phyloP scores from a whole-genome alignment of 2,113 vertebrate species.

The Silurus meridionalis region DNA sequence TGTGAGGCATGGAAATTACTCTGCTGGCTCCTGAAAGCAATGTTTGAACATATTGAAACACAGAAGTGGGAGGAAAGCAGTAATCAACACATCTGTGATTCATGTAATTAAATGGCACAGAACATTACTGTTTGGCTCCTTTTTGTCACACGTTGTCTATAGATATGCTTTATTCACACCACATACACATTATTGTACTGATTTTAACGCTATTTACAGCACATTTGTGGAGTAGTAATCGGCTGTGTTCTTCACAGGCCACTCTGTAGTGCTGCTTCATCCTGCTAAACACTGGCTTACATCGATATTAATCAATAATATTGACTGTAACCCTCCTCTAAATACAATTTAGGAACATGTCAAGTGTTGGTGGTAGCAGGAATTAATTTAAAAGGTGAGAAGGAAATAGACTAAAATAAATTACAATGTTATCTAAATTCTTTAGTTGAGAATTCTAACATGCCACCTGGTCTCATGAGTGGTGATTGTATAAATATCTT shows the following conservation, averaged over 20 bases:
- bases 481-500: too few species aligned
- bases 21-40: neutral
- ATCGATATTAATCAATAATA: too few species aligned
- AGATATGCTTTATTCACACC: neutral
- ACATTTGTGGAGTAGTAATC: too few species aligned
- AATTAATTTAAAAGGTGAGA: too few species aligned
- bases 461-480: too few species aligned
- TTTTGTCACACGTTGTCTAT: neutral
- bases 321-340: too few species aligned
- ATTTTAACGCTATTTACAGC: too few species aligned
- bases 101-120: neutral
- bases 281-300: neutral
- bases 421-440: too few species aligned
- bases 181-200: neutral
- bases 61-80: neutral
- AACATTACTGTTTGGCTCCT: neutral
- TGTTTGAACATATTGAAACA: slow-evolving; percentile 2
- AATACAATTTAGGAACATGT: too few species aligned
- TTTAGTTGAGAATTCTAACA: neutral
- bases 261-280: neutral
- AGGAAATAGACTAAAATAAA: too few species aligned
- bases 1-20: neutral
- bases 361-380: too few species aligned
- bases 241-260: too few species aligned
- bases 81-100: neutral